A percentile compares a stretch with the other conserved stretches of the same genome.
phyloP scores from a whole-genome alignment of 2,113 vertebrate genomes.

The Oncorhynchus keta region DNA sequence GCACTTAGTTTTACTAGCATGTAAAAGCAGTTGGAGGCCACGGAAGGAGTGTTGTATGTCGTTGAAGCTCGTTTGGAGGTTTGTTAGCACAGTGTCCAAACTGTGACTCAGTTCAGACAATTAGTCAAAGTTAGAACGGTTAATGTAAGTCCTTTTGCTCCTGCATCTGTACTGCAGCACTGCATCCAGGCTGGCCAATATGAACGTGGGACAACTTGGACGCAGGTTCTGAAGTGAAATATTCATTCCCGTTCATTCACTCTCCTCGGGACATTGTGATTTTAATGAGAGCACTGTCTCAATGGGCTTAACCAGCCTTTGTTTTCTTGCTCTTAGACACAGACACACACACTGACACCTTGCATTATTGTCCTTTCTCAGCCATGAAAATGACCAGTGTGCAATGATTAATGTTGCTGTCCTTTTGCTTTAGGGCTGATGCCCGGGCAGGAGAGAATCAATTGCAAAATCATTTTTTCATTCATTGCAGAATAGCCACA shows the following conservation, averaged over 20 bases:
- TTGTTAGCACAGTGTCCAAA: too few species aligned
- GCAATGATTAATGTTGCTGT: constrained; percentile 13
- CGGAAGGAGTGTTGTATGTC: too few species aligned
- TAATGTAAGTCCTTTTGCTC: too few species aligned
- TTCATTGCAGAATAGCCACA: neutral
- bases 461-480: neutral
- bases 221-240: too few species aligned
- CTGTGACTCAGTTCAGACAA: too few species aligned
- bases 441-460: neutral
- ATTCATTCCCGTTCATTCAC: neutral
- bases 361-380: constrained; percentile 4
- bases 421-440: neutral
- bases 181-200: too few species aligned
- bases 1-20: too few species aligned
- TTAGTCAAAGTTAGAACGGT: too few species aligned
- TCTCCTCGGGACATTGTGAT: neutral
- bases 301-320: neutral
- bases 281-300: neutral
- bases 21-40: too few species aligned
- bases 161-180: too few species aligned
- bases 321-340: neutral
- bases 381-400: neutral
- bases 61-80: too few species aligned
- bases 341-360: neutral
- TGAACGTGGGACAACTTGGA: too few species aligned